Evolutionary conservation across 2,888 invertebrate species (phyloP), one percentile per base, ranked within the genome.

Genomic region (Dolomedes plantarius): DNA sequence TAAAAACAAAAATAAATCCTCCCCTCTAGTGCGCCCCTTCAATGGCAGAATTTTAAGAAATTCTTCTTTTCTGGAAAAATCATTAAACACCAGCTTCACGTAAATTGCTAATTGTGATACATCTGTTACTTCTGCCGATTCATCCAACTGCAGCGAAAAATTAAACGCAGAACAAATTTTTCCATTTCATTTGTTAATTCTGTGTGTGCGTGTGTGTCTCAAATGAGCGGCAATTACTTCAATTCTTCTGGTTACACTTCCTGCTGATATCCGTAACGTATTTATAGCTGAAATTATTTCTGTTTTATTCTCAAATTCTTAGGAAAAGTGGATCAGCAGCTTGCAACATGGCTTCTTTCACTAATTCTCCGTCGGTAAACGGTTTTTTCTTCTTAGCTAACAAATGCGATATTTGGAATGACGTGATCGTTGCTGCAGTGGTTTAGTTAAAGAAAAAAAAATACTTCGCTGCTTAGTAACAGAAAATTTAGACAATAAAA

Each of bases 41-140:
- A 65, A 23, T 9, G 16, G 23, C 9, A 65, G 65, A 23, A 65
- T 65, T 65, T 65, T 9, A 5, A 65, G 27, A 65, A 65, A 65
- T 65, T 65, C 28, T 65, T 65, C 65, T 65, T 65, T 65, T 65
- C 23, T 27, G 65, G 16, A 28, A 65, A 65, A 65, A 27, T 65
- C 65, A 27, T 65, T 65, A 23, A 65, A 65, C 5, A 65, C 28
- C 16, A 65, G 65, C 27, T 65, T 65, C 65, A 27, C 65, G 23
- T 5, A 9, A 65, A 65, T 11, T 2, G 3, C 5, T 23, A 65
- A 65, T 23, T 65, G 65, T 65, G 16, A n/a, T 9, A 27, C 65
- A 65, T 65, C 65, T 27, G 27, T 5, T 27, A 65, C 16, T 65
- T 65, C 16, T 5, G 65, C 65, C 5, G 65, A 65, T 28, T 65